Evolutionary conservation across 2,797 vertebrate genomes (phyloP), one percentile per base, ranked within the genome.

Genomic region (Falco columbarius): DNA sequence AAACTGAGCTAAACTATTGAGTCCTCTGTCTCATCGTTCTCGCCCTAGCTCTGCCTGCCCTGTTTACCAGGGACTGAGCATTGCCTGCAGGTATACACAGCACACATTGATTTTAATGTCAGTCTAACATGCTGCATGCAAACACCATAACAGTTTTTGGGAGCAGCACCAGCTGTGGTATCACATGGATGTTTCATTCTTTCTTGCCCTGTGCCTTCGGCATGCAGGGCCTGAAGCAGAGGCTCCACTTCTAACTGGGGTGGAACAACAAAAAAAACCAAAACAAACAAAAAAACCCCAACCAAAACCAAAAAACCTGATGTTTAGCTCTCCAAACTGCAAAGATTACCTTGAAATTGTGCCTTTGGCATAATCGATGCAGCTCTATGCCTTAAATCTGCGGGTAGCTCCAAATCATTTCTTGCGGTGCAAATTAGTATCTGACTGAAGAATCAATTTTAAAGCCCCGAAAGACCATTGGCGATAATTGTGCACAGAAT

Each of bases 381-480:
- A 49, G 81, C 74, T 63, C 14, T 42, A 6, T 81, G 73, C 67
- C 46, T 85, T 67, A 94, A 92, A 76, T 18, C 71, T 62, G 51
- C n/a, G 68, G 59, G 72, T 34, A 90, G n/a, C 26, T 40, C 61
- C 86, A 72, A 77, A 90, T 58, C 12, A 40, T 34, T 90, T 86
- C 51, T 95, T 86, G 61, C 63, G 63, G 30, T 79, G 47, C 62
- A 90, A 93, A 93, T 81, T 88, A 95, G 54, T 79, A 67, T 90
- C 47, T 79, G 81, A 79, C 63, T 68, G 65, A 58, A 94, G 62
- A 91, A 91, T 84, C 62, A 47, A 72, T 88, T 93, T 81, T 75
- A 61, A 85, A 93, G 32, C 34, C 24, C 44, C 11, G 27, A 80
- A 95, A 86, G 65, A 70, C 52, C 74, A 49, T 32, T 90, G 90